Evolutionary conservation across 53 echinoderm and acorn worm species (phyloP).

Genomic region (Holothuria scabra): DNA sequence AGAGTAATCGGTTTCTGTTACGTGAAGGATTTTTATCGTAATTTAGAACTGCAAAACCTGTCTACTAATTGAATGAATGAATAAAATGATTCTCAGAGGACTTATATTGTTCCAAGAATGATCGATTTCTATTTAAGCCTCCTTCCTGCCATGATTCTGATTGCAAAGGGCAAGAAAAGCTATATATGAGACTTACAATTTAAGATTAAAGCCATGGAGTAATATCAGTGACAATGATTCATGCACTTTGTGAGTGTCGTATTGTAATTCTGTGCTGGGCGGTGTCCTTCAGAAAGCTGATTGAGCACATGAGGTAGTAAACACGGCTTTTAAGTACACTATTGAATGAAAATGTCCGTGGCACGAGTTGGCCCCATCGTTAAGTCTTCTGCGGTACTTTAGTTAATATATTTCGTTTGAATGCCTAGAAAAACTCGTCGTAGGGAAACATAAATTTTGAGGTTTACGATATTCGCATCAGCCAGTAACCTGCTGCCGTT

Average conservation of each 20-base stretch:
- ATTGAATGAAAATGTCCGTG: no score
- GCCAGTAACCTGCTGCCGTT: no score
- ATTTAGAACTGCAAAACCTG: constrained; percentile 28
- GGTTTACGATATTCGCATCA: constrained; percentile 16
- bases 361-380: constrained; percentile 23
- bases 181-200: not conserved
- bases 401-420: constrained; percentile 31
- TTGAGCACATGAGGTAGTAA: no score
- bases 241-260: no score
- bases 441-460: constrained; percentile 14
- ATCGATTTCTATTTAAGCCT: constrained; percentile 29
- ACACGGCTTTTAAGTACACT: no score
- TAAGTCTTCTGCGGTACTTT: constrained; percentile 10
- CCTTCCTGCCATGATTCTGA: constrained; percentile 32
- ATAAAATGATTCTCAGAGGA: constrained; percentile 35
- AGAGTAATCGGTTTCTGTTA: not conserved
- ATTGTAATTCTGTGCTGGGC: no score
- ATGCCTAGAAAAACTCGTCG: constrained; percentile 4
- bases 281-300: no score
- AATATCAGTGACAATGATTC: no score
- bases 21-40: constrained; percentile 8
- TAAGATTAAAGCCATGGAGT: no score
- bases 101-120: constrained; percentile 40
- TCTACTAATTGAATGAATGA: constrained; percentile 28
- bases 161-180: constrained; percentile 12